Percentiles rank a stretch among this genome's conserved stretches.
Conservation (phyloP, 2,888 invertebrate species). For the Troilus luridus region DNA sequence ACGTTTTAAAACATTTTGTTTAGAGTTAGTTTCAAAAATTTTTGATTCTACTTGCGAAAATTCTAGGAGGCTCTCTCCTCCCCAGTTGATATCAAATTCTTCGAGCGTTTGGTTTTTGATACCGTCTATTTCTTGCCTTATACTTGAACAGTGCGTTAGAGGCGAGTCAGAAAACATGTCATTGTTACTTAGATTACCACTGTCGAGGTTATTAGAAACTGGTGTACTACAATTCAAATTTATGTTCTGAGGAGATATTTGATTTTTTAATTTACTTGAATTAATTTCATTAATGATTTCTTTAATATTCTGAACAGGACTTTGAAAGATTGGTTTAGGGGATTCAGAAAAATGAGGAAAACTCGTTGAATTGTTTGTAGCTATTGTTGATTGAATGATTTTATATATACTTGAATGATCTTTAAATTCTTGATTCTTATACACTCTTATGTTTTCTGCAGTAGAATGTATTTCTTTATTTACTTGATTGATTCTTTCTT, state of each 20-base stretch:
- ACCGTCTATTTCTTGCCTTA: slow-evolving; percentile 25
- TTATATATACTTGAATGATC: not conserved
- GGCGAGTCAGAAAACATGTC: slow-evolving; percentile 65
- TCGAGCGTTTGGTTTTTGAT: slow-evolving; percentile 58
- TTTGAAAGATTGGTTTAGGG: not conserved
- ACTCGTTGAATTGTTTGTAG: not conserved
- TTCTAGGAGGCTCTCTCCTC: slow-evolving; percentile 66
- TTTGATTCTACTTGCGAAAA: slow-evolving; percentile 58
- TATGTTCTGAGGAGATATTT: not conserved
- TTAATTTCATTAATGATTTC: not conserved
- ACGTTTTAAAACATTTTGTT: slow-evolving; percentile 56
- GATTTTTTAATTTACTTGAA: not conserved
- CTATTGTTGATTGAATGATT: not conserved
- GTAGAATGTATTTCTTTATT: not conserved
- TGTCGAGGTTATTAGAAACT: not conserved
- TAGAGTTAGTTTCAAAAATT: slow-evolving; percentile 1
- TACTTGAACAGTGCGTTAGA: not conserved
- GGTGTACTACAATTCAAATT: slow-evolving; percentile 48
- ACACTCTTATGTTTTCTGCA: not conserved
- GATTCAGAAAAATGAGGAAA: not conserved
- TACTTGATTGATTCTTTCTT: not conserved
- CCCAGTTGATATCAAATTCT: slow-evolving; percentile 65
- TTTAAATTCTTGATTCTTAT: not conserved
- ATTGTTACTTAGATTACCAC: slow-evolving; percentile 60
- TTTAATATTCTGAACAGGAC: not conserved